Evolutionary conservation across 1,140 invertebrate species (phyloP).

Genomic region (Cheumatopsyche charites): DNA sequence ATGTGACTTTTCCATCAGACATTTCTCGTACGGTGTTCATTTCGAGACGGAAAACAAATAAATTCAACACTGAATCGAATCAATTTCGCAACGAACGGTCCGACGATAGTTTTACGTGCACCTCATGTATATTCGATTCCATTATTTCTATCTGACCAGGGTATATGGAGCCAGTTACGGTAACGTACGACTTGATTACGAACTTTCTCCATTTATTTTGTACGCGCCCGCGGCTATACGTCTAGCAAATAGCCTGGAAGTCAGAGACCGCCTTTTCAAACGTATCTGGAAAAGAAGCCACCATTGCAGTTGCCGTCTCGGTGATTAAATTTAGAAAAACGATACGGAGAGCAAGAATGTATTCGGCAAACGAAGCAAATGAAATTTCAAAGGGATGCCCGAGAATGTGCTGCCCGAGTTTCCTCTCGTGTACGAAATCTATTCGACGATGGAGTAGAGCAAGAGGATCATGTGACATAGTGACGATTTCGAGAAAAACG

Average conservation of each 20-base stretch:
- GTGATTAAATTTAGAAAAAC: constrained; percentile 24
- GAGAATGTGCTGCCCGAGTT: too few species aligned
- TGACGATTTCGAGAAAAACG: too few species aligned
- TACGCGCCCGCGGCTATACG: neutral
- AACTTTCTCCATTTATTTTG: constrained; percentile 15
- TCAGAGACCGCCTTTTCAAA: too few species aligned
- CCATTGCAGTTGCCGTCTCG: neutral
- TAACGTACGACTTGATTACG: constrained; percentile 15
- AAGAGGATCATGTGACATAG: too few species aligned
- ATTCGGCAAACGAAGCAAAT: constrained; percentile 7
- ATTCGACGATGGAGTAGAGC: too few species aligned
- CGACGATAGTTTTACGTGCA: neutral
- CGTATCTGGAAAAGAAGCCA: too few species aligned
- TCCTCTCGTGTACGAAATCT: too few species aligned
- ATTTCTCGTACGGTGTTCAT: too few species aligned
- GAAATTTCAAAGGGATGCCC: constrained; percentile 7
- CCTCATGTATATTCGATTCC: constrained; percentile 9
- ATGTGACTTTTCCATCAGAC: too few species aligned
- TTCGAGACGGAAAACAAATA: too few species aligned
- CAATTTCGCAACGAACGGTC: too few species aligned
- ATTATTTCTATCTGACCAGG: constrained; percentile 4
- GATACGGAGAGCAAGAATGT: neutral
- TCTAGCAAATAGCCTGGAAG: constrained; percentile 1
- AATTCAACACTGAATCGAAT: too few species aligned
- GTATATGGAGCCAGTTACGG: constrained; percentile 6